Conservation (phyloP, 2,888 invertebrate genomes). For the Ligdia adustata region DNA sequence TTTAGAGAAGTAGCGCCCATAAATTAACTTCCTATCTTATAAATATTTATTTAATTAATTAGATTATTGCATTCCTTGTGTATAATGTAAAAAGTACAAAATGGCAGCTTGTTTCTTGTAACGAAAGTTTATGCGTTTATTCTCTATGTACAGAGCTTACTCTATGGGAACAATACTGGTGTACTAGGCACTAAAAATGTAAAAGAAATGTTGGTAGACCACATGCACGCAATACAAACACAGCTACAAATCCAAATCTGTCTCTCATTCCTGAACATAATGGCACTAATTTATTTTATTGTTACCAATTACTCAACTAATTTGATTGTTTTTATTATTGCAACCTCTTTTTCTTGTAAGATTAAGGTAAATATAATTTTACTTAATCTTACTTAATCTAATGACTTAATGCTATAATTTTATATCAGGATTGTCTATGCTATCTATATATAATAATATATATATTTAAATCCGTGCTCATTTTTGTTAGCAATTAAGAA, state of each 20-base stretch:
- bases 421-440: no score
- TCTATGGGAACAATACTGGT: conserved; percentile 79
- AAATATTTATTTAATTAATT: conserved; percentile 47
- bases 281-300: no score
- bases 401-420: no score
- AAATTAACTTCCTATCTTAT: conserved; percentile 42
- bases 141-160: conserved; percentile 72
- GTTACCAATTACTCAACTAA: no score
- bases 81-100: conserved; percentile 55
- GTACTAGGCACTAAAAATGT: conserved; percentile 44
- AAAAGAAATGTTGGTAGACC: conserved; percentile 47
- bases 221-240: conserved; percentile 58
- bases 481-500: no score
- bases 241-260: conserved; percentile 44
- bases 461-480: no score
- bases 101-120: conserved; percentile 71
- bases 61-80: conserved; percentile 52
- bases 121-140: conserved; percentile 49
- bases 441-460: no score
- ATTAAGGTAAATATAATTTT: no score
- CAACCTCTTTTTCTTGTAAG: no score
- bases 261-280: conserved; percentile 39
- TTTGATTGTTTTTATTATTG: no score
- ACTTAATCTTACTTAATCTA: no score
- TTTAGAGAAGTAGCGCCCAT: conserved; percentile 54